These are phyloP conservation scores for Emydocephalus ijimae DNA, from an alignment of 2,113 vertebrate species.

Conservation along the genomic window DNA sequence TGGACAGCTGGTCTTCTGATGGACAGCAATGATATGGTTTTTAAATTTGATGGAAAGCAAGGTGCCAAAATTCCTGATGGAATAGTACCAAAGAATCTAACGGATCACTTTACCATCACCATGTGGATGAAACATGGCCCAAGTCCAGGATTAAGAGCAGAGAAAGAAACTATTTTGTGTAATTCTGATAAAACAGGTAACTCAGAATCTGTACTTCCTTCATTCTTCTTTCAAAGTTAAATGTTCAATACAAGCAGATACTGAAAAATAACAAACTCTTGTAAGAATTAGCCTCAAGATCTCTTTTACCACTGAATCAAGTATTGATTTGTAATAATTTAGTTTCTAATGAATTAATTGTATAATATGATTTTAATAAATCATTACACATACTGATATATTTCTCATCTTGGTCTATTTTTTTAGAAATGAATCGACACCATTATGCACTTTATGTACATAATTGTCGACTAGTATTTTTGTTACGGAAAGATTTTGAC, in stretches of 20 bases:
- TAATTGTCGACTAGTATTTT: slow-evolving; percentile 93
- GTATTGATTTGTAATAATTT: not conserved
- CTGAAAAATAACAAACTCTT: not conserved
- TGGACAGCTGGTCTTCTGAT: slow-evolving; percentile 89
- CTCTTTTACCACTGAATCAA: not conserved
- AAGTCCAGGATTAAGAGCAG: slow-evolving; percentile 88
- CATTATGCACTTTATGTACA: slow-evolving; percentile 96
- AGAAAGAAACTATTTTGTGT: slow-evolving; percentile 96
- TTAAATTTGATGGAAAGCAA: slow-evolving; percentile 91
- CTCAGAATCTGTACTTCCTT: slow-evolving; percentile 32
- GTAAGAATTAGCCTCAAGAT: not conserved
- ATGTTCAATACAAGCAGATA: not conserved
- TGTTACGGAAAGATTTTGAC: slow-evolving; percentile 90
- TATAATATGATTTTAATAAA: not conserved
- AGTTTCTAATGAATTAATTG: slow-evolving; percentile 8
- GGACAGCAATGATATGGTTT: slow-evolving; percentile 88
- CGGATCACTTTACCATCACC: slow-evolving; percentile 93
- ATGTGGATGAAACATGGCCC: slow-evolving; percentile 98
- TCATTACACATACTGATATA: not conserved
- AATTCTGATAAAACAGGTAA: slow-evolving; percentile 97
- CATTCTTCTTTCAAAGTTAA: not conserved
- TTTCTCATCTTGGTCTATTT: not conserved
- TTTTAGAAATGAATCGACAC: slow-evolving; percentile 94
- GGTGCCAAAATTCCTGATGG: slow-evolving; percentile 92
- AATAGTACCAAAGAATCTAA: slow-evolving; percentile 92